A percentile compares a stretch with the other conserved stretches of the same genome.
These are phyloP conservation scores for Apeltes quadracus DNA, from an alignment of 2,113 vertebrate species.

Conservation along the genomic window DNA sequence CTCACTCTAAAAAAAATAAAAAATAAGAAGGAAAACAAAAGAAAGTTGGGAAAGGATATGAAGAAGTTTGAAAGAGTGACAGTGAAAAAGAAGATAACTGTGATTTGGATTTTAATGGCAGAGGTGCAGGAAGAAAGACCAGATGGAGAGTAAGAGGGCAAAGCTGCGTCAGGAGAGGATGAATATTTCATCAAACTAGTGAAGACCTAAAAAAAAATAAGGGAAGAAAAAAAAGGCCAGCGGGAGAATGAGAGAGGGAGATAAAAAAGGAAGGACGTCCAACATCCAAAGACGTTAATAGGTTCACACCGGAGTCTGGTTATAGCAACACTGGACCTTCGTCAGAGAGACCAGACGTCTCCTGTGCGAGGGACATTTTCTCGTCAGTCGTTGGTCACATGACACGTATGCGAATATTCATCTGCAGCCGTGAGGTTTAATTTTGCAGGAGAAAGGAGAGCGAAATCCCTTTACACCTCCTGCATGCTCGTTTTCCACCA, in stretches of 20 bases:
- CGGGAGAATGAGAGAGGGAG: slow-evolving; percentile 2
- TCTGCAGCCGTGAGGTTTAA: neutral
- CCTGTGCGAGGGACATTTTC: no score
- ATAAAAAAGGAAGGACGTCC: slow-evolving; percentile 1
- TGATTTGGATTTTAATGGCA: slow-evolving; percentile 53
- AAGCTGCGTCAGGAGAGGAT: slow-evolving; percentile 47
- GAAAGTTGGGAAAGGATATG: slow-evolving; percentile 13
- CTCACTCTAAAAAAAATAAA: slow-evolving; percentile 16
- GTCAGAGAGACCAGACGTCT: no score
- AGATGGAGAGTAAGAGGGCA: slow-evolving; percentile 30
- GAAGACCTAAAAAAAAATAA: slow-evolving; percentile 32
- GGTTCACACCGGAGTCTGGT: slow-evolving; percentile 8
- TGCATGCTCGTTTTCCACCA: slow-evolving; percentile 14
- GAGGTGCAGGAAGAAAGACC: slow-evolving; percentile 25
- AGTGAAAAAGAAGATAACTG: slow-evolving; percentile 14
- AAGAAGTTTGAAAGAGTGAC: slow-evolving; percentile 18
- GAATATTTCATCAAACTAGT: slow-evolving; percentile 63
- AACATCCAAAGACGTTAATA: slow-evolving; percentile 25
- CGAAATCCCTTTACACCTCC: neutral
- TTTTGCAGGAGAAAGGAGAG: neutral
- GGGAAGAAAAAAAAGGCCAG: slow-evolving; percentile 13
- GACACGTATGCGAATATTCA: neutral
- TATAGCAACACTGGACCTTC: neutral
- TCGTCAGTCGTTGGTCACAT: neutral
- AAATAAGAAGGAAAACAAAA: slow-evolving; percentile 6